Conservation (phyloP, 2,113 vertebrate genomes). For the Parus major region DNA sequence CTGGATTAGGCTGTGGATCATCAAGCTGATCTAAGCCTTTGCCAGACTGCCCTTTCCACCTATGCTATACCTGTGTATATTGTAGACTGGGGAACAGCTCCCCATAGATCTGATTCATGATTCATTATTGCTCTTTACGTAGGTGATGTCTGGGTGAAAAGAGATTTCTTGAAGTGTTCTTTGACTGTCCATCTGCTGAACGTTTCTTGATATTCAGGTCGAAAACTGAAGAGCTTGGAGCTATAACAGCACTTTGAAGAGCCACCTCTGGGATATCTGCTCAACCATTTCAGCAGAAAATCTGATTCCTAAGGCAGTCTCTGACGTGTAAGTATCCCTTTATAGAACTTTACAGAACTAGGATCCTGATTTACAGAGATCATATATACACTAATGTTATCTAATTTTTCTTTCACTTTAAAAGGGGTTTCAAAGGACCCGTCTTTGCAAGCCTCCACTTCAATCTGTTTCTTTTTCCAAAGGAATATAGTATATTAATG, state of each 20-base stretch:
- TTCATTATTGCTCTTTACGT: neutral
- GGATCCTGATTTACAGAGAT: neutral
- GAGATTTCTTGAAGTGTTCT: neutral
- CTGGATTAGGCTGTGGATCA: neutral
- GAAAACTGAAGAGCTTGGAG: neutral
- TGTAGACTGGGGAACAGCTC: neutral
- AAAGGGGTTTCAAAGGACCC: neutral
- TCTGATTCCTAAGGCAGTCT: neutral
- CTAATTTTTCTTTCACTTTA: neutral
- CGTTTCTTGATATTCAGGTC: neutral
- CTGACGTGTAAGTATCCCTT: neutral
- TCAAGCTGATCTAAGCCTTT: neutral
- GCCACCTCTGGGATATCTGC: neutral
- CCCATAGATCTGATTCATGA: neutral
- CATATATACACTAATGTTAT: neutral
- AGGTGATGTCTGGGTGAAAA: neutral
- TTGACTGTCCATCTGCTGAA: neutral
- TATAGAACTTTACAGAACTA: neutral
- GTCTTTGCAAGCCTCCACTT: neutral
- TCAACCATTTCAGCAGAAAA: neutral
- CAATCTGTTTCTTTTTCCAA: neutral
- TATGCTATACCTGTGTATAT: too few species aligned
- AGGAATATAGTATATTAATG: neutral
- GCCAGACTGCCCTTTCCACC: neutral
- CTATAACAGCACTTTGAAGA: neutral